Evolutionary conservation across 2,888 invertebrate species (phyloP), one percentile per base, ranked within the genome.

Genomic region (Leptopilina myrica): DNA sequence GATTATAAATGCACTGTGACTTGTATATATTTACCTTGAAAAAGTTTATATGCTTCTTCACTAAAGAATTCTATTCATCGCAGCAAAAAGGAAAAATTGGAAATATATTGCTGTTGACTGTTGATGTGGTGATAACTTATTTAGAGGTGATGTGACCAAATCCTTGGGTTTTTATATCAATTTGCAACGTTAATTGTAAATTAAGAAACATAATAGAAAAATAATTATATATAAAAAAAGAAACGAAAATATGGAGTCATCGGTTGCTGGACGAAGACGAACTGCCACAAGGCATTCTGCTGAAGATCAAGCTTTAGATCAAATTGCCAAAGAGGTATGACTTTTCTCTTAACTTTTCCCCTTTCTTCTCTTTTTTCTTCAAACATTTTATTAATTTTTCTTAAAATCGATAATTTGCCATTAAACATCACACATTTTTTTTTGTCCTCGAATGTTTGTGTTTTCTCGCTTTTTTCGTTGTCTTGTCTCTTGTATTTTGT

Each of bases 281-380:
- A 94, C 96, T 93, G 95, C 96, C 92, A 94, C 96, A 85, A 96
- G 97, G 92, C 96, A 97, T 88, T 96, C 97, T 76, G 98, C 98
- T n/a, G 99, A 99, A 93, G 98, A 99, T 93, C 98, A 98, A 92
- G 98, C 98, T 76, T 94, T 99, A 80, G 98, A 98, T 93, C 97
- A 97, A 93, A 98, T 99, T 87, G 98, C 98, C 77, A 97, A 97
- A 94, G 98, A 99, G 97, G 99, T 98, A 94, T 93, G 93, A 84
- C 76, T 73, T 73, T 12, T 33, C 26, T 56, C 56, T 33, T 33
- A 33, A 33, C 33, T 33, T 33, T 33, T 3, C 33, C 33, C 33
- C 3, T 33, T 33, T 33, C 33, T 33, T 33, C 33, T 33, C 33
- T 33, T 33, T 20, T 33, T 33, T 20, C 53, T 73, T 40, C 33